Percentiles rank a stretch among this genome's conserved stretches.
phyloP scores from a whole-genome alignment of 2,888 invertebrate species.

The Hypomecis atomaria region DNA sequence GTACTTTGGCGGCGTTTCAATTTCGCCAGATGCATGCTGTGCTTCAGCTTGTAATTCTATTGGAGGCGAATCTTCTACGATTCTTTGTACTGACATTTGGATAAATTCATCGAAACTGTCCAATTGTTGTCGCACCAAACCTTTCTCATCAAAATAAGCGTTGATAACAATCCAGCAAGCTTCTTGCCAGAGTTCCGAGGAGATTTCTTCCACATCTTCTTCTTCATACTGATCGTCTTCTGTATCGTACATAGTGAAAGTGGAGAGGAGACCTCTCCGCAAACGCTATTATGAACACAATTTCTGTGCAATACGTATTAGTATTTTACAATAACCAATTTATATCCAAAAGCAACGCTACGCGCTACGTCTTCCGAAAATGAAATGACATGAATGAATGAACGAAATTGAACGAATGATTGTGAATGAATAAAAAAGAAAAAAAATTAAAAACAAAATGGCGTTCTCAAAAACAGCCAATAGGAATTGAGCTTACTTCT shows the following conservation, averaged over 20 bases:
- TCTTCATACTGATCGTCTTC: slow-evolving; percentile 89
- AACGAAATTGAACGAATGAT: too few species aligned
- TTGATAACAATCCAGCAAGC: slow-evolving; percentile 99
- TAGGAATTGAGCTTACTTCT: slow-evolving; percentile 18
- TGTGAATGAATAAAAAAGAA: slow-evolving; percentile 4
- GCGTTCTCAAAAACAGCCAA: not conserved
- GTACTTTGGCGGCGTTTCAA: slow-evolving; percentile 96
- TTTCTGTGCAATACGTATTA: not conserved
- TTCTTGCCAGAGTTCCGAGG: slow-evolving; percentile 99
- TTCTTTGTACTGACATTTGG: slow-evolving; percentile 99
- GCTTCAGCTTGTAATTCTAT: slow-evolving; percentile 99
- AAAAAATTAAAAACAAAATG: too few species aligned
- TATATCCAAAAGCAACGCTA: too few species aligned
- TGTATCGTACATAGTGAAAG: slow-evolving; percentile 74
- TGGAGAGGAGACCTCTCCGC: slow-evolving; percentile 25
- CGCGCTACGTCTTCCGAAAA: too few species aligned
- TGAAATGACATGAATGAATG: not conserved
- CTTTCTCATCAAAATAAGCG: slow-evolving; percentile 99
- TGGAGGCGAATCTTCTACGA: slow-evolving; percentile 99
- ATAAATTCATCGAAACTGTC: slow-evolving; percentile 99
- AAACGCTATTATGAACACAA: not conserved
- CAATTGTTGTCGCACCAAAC: slow-evolving; percentile 98
- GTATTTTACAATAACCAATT: too few species aligned
- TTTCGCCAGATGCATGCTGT: slow-evolving; percentile 97
- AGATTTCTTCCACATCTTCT: slow-evolving; percentile 97